Evolutionary conservation across 2,888 invertebrate species (phyloP).

Genomic region (Tiphia femorata): DNA sequence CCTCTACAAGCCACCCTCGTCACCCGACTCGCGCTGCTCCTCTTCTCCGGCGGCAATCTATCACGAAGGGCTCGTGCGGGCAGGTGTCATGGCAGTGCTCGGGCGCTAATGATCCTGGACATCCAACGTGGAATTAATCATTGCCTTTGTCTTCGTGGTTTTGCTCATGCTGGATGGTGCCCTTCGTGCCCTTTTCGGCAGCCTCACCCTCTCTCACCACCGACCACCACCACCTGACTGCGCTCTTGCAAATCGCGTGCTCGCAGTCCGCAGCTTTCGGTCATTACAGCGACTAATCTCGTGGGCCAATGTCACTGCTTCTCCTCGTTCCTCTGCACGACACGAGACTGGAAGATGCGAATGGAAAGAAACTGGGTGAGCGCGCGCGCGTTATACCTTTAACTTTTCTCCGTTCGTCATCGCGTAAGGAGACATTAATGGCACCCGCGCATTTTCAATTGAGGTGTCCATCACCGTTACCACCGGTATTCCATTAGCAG

Average conservation of each 20-base stretch:
- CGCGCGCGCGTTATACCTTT: no score
- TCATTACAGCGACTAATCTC: slow-evolving; percentile 5
- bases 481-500: no score
- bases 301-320: background rate
- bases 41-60: slow-evolving; percentile 55
- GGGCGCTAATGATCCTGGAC: slow-evolving; percentile 65
- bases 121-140: slow-evolving; percentile 66
- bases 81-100: slow-evolving; percentile 66
- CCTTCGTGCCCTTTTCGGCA: slow-evolving; percentile 20
- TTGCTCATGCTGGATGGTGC: slow-evolving; percentile 33
- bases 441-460: no score
- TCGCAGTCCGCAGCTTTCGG: no score
- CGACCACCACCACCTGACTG: no score
- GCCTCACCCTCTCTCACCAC: slow-evolving; percentile 12
- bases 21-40: slow-evolving; percentile 22
- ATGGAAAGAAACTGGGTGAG: no score
- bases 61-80: slow-evolving; percentile 64
- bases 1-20: slow-evolving; percentile 17
- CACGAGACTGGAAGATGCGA: background rate
- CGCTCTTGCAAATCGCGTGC: no score
- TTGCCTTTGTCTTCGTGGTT: slow-evolving; percentile 63
- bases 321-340: background rate
- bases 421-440: no score
- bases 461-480: no score
- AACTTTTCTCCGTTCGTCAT: no score